Base-by-base conservation (phyloP, 92 coral and sea anemone species). In the Phymanthus crucifer region DNA sequence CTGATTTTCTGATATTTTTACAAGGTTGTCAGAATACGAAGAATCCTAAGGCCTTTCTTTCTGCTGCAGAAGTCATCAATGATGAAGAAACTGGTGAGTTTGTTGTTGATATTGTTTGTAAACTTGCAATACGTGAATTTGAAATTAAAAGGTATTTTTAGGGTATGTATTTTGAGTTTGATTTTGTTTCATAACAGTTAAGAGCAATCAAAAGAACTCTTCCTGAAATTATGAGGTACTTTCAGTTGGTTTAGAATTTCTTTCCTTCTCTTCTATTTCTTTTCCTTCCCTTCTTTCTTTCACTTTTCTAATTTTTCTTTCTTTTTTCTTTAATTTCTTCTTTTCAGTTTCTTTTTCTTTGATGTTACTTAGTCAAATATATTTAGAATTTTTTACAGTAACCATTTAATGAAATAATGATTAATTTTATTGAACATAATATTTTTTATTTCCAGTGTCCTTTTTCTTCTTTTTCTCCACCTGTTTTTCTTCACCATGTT, bases 21-120 rank as follows among this genome's bases (percentile, higher is more conserved):
- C 27, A 32, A 96, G 99, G 78, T 24, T 29, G 61, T 89, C 27
- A 76, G 99, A 57, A 82, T 96, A 54, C 93, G 95, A 66, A 87
- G 99, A 47, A 85, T 96, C 45, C 89, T 96, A 43, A 87, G 99
- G 37, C 99, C 99, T 16, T 96, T 93, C 82, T 96, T 96, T 69
- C 73, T 93, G 56, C 80, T 96, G 19, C 99, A 96, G 35, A 96
- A 92, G 65, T 96, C 99, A 19, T 96, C 99, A 11, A 69, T 96
- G 47, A 96, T 91, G 97, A 96, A 96, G 70, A 96, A 96, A 54
- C 82, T 94, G 95, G 99, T 96, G 77, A 74, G 94, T 19, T 0
- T 11, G 2, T 45, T 21, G 24, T 54, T 54, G 64, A 54, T 23
- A 50, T 45, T 45, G 10, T 9, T 9, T 45, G 50, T 43, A 43